Evolutionary conservation across 2,888 invertebrate genomes (phyloP), one percentile per base, ranked within the genome.

Genomic region (Steinernema carpocapsae): DNA sequence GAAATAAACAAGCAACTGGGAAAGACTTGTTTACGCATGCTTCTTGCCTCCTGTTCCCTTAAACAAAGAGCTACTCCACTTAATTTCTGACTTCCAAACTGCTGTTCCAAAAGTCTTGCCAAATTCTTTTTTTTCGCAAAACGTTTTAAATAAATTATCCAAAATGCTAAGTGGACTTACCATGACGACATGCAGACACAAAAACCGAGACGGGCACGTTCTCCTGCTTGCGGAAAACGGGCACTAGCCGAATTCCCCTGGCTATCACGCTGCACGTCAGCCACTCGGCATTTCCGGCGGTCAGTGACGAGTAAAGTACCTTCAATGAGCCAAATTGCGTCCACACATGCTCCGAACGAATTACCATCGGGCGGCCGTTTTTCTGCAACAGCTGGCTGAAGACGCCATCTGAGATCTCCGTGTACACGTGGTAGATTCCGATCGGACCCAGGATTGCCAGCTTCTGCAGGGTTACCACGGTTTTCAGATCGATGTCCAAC

Each of bases 271-370:
- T 76, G n/a, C 80, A 37, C n/a, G 70, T 70, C 6, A 77, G 72
- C 81, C 81, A 81, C 72, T 86, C 86, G 56, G 84, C 76, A 73
- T 82, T 80, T 19, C 78, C 80, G 77, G 85, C 85, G 24, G 84
- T 84, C 56, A 82, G 76, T 7, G 86, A 85, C 3, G 86, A 84
- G 71, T 86, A 84, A 56, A 86, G 76, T 14, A 86, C 79, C 85
- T 84, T 75, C 7, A 80, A 64, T 59, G 72, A 24, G 29, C 22
- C 4, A 19, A 17, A 37, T 70, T 48, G 42, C 0, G 43, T n/a
- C 3, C 17, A 2, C 42, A 6, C n/a, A 17, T n/a, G 29, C n/a
- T 48, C 14, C 17, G 24, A 24, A 19, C 29, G 1, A 56, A 74
- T 19, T 70, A 80, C 83, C 78, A 82, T 76, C 46, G 78, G 78